A percentile compares a stretch with the other conserved stretches of the same genome.
Conservation (phyloP, 2,113 vertebrate genomes). For the Perca schrenkii region DNA sequence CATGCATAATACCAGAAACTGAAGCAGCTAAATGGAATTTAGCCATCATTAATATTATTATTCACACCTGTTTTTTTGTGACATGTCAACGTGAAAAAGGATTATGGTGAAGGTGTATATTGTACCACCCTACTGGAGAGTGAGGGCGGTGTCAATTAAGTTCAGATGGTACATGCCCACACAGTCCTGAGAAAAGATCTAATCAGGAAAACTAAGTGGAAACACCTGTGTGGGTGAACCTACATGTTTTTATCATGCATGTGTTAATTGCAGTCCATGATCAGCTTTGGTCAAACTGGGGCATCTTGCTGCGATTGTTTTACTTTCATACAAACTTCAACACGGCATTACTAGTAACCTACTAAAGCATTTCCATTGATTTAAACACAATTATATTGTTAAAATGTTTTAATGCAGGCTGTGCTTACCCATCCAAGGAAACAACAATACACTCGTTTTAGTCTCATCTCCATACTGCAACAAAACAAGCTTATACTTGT, state of each 20-base stretch:
- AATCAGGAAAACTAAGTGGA: not conserved
- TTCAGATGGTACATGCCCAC: not conserved
- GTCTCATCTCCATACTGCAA: not conserved
- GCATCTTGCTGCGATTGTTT: conserved; percentile 48
- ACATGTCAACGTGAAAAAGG: not conserved
- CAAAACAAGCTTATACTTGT: conserved; percentile 2
- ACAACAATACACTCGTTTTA: not conserved
- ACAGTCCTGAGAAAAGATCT: not conserved
- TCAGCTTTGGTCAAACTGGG: conserved; percentile 28
- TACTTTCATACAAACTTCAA: not conserved
- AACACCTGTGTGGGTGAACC: not conserved
- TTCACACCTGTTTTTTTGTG: not conserved
- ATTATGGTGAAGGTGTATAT: not conserved
- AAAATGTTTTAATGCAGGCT: not conserved
- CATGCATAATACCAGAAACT: no score
- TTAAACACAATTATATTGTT: not conserved
- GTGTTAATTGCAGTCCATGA: not conserved
- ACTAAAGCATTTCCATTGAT: not conserved
- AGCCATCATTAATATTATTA: not conserved
- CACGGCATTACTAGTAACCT: not conserved
- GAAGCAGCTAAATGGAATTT: no score
- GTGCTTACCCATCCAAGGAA: not conserved
- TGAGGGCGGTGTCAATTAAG: not conserved
- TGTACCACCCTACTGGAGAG: not conserved
- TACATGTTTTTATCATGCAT: not conserved